Conservation (phyloP, 2,888 invertebrate genomes). For the Bembecia ichneumoniformis region DNA sequence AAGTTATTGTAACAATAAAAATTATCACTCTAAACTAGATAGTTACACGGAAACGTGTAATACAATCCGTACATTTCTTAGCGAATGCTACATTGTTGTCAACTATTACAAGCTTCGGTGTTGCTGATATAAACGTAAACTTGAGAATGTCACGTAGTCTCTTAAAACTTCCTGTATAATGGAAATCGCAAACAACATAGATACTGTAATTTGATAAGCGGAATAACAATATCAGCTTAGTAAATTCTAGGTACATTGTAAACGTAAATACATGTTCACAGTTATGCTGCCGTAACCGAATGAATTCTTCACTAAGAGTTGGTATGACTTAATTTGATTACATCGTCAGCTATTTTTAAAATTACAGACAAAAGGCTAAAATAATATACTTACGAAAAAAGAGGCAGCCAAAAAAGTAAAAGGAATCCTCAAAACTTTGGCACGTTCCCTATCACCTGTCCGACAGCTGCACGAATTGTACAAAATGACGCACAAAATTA, state of each 20-base stretch:
- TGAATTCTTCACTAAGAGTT: too few relatives aligned
- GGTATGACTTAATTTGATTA: too few relatives aligned
- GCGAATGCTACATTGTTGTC: constrained; percentile 39
- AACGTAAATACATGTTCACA: too few relatives aligned
- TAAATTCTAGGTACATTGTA: too few relatives aligned
- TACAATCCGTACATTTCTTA: constrained; percentile 47
- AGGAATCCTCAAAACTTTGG: constrained; percentile 12
- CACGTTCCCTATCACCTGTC: constrained; percentile 58
- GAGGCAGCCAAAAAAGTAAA: too few relatives aligned
- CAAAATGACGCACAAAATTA: constrained; percentile 48
- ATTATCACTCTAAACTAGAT: constrained; percentile 7
- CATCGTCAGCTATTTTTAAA: too few relatives aligned
- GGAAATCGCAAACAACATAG: background rate
- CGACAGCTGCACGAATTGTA: constrained; percentile 51
- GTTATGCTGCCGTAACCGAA: too few relatives aligned
- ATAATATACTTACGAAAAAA: too few relatives aligned
- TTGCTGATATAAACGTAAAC: constrained; percentile 1
- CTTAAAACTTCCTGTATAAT: background rate
- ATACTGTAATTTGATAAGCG: too few relatives aligned
- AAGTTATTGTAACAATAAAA: too few relatives aligned
- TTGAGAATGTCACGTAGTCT: background rate
- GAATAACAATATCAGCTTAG: too few relatives aligned
- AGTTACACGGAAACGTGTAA: constrained; percentile 38
- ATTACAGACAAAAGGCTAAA: too few relatives aligned
- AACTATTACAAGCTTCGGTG: constrained; percentile 23